Evolutionary conservation across 2,888 invertebrate genomes (phyloP), one percentile per base, ranked within the genome.

Genomic region (Nomada lathburiana): DNA sequence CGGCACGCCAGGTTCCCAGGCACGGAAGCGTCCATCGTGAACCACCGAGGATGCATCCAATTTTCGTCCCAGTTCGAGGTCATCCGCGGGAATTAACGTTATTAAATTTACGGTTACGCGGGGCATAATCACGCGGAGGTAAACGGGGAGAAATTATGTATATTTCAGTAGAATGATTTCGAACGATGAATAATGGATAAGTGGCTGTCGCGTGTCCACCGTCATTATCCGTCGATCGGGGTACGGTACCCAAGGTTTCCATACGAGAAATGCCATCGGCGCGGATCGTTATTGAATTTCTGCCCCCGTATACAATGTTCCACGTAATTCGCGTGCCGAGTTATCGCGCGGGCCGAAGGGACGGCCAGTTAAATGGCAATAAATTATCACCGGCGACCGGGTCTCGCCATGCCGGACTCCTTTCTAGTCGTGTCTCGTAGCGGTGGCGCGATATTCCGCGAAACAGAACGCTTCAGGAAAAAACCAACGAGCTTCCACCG

Each of bases 121-220:
- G 7, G 62, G 65, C 57, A 71, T 82, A 82, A 82, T 74, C 60
- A 74, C 76, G 62, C 53, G n/a, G 23, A 26, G 5, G 57, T 70
- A 60, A 59, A 50, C 42, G 44, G 67, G 53, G 57, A n/a, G 53
- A 85, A 88, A 89, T 91, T 90, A 91, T 89, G 88, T 89, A 89
- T 91, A 91, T 91, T 89, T 87, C 84, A 80, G 80, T 65, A 86
- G 90, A 90, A 89, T 89, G 90, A 92, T 91, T 91, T 91, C 82
- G 89, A 86, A 76, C 83, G 90, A 93, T 93, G 92, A 93, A 93
- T 93, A 93, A 93, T 93, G 93, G 92, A 93, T 92, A 91, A 92
- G 91, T 89, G 86, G 65, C 89, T 92, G 92, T 93, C 93, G 93
- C 93, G 93, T 93, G 93, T 93, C 93, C 91, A 90, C 89, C 90